Evolutionary conservation across 2,888 invertebrate genomes (phyloP).

Genomic region (Eurytoma adleriae): DNA sequence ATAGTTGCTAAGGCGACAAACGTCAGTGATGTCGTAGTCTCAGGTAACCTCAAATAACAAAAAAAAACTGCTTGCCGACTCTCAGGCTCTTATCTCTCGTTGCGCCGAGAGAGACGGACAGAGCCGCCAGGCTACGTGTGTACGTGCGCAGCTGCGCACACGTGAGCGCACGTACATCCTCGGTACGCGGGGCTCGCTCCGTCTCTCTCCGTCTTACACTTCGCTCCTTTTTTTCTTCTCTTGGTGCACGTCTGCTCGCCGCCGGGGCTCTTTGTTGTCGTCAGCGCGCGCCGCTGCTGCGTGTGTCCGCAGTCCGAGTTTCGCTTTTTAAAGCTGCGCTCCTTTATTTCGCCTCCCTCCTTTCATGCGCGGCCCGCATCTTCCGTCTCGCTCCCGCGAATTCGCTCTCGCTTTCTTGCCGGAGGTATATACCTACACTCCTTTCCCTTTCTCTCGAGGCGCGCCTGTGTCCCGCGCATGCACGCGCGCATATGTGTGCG

Average conservation of each 20-base stretch:
- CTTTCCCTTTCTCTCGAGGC: constrained; percentile 48
- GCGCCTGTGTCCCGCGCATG: constrained; percentile 5
- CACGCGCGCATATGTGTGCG: neutral
- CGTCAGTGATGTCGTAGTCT: constrained; percentile 59
- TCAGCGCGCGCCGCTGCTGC: neutral
- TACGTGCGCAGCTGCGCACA: constrained; percentile 47
- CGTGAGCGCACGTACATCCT: constrained; percentile 2
- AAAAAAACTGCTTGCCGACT: constrained; percentile 36
- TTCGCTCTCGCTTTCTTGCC: constrained; percentile 54
- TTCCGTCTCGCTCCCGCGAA: constrained; percentile 36
- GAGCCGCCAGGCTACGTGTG: constrained; percentile 40
- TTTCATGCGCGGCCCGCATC: constrained; percentile 48
- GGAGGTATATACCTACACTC: neutral
- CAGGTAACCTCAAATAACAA: constrained; percentile 67
- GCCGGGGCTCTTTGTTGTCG: constrained; percentile 54
- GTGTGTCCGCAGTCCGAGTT: constrained; percentile 20
- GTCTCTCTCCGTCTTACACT: constrained; percentile 23
- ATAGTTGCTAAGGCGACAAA: constrained; percentile 62
- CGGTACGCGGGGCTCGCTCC: neutral
- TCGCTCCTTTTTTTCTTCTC: neutral
- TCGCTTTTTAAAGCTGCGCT: constrained; percentile 38
- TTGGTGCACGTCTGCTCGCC: constrained; percentile 17
- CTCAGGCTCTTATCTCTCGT: constrained; percentile 16
- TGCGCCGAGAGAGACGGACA: too few species aligned
- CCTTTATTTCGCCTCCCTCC: constrained; percentile 37